A percentile compares a stretch with the other conserved stretches of the same genome.
Evolutionary conservation across 1,140 invertebrate species (phyloP).

Genomic region (Zophobas morio): DNA sequence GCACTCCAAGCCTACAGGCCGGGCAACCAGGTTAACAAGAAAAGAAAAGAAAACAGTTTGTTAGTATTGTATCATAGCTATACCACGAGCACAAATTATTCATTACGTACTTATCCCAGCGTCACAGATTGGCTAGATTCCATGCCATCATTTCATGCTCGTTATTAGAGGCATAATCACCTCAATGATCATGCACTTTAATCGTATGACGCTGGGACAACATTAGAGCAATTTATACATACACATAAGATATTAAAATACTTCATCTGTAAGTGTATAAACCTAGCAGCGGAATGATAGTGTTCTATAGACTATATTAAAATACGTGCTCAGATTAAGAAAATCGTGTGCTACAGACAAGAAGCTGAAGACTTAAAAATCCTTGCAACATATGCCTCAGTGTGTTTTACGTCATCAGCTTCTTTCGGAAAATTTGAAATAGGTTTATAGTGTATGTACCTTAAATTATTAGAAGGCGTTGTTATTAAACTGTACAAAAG

Average conservation of each 20-base stretch:
- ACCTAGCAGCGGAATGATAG: conserved; percentile 51
- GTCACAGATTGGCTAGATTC: conserved; percentile 45
- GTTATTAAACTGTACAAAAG: conserved; percentile 52
- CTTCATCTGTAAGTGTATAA: conserved; percentile 48
- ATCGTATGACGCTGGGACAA: conserved; percentile 49
- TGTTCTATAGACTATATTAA: conserved; percentile 58
- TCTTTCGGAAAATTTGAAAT: conserved; percentile 4
- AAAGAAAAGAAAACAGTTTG: conserved; percentile 76
- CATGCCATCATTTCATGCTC: conserved; percentile 21
- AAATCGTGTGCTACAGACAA: conserved; percentile 46
- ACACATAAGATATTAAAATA: conserved; percentile 51
- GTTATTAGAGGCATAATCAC: conserved; percentile 25
- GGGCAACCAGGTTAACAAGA: conserved; percentile 64
- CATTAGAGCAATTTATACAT: conserved; percentile 47
- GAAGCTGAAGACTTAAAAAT: conserved; percentile 44
- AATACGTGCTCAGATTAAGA: conserved; percentile 47
- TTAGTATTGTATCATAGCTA: conserved; percentile 69
- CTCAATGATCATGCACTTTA: conserved; percentile 23
- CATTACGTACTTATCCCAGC: conserved; percentile 46
- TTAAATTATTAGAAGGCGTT: conserved; percentile 50
- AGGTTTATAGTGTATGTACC: conserved; percentile 41
- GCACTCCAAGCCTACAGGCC: conserved; percentile 60
- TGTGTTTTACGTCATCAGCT: neutral
- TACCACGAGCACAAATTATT: conserved; percentile 55
- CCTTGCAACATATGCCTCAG: too few species aligned